A percentile compares a stretch with the other conserved stretches of the same genome.
Conservation (phyloP, 2,113 vertebrate genomes). For the Stercorarius parasiticus region DNA sequence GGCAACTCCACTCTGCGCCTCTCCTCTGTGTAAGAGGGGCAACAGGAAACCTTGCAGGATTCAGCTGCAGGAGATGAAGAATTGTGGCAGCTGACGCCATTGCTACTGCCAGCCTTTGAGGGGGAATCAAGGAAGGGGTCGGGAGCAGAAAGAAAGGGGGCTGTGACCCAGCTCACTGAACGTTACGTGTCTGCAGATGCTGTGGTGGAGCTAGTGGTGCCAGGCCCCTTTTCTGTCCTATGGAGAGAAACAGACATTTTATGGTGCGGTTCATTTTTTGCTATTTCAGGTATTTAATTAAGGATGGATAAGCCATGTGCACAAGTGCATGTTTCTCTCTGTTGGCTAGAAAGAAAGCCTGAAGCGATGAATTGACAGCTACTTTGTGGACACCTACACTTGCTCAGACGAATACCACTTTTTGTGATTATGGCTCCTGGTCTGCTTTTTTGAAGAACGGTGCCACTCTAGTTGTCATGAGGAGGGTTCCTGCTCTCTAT, state of each 20-base stretch:
- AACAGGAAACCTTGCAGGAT: neutral
- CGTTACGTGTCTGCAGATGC: neutral
- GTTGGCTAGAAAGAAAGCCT: neutral
- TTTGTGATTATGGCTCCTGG: neutral
- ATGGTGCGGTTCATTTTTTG: neutral
- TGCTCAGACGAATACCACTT: neutral
- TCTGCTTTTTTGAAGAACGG: neutral
- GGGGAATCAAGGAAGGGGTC: neutral
- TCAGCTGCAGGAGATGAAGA: neutral
- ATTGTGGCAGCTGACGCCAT: neutral
- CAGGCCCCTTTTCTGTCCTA: neutral
- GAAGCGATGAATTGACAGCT: neutral
- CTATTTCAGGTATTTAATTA: neutral
- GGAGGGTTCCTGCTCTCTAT: neutral
- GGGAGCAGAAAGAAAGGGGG: neutral
- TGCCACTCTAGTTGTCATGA: neutral
- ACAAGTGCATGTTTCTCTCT: neutral
- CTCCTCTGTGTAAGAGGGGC: neutral
- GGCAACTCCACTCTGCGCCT: neutral
- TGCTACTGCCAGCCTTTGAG: neutral
- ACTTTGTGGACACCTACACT: neutral
- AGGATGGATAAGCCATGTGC: neutral
- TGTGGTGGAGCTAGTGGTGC: neutral
- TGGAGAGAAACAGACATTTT: neutral
- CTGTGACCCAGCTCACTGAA: neutral